Base-by-base conservation (phyloP, 2,113 vertebrate species). In the Aegotheles bennettii region DNA sequence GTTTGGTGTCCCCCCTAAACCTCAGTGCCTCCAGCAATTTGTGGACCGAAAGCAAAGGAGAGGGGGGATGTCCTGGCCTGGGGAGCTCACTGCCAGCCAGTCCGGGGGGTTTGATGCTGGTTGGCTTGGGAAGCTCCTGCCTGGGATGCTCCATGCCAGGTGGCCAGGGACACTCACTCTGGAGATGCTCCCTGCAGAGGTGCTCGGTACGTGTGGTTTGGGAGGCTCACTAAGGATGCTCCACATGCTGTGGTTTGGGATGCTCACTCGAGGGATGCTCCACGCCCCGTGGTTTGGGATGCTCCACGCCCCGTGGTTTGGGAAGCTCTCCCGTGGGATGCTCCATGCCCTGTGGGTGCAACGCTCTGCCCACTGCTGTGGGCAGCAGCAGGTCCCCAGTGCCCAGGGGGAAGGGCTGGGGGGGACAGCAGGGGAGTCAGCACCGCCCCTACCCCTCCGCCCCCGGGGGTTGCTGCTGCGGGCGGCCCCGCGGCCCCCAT, bases 341-440 rank as follows among this genome's bases (percentile, higher is more conserved):
- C 63, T 56, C 71, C 31, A 8, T 7, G 12, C 57, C n/a, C n/a
- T n/a, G 2, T 8, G 57, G 21, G 31, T 36, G 53, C 29, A 17
- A 54, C 53, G 11, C 50, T 23, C 48, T 26, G 56, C 43, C 59
- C 19, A 33, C 4, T 4, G 50, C 84, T 7, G 64, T 3, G 50
- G 48, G 42, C 48, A 29, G 61, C 76, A 25, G 36, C 11, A 16
- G 23, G 18, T 43, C 77, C 51, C 76, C 48, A 7, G 14, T 17
- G 31, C 35, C 47, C 36, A 21, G 42, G 11, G 63, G 61, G 31
- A 47, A 29, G 21, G 8, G 11, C 14, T 81, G 81, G 90, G 76
- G 76, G 86, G 83, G 83, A 70, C 91, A 76, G 79, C 80, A 74
- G 83, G 68, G 89, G 74, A 71, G 69, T 91, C 87, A 74, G 94